phyloP scores from a whole-genome alignment of 2,888 invertebrate genomes.

The Athalia rosae region DNA sequence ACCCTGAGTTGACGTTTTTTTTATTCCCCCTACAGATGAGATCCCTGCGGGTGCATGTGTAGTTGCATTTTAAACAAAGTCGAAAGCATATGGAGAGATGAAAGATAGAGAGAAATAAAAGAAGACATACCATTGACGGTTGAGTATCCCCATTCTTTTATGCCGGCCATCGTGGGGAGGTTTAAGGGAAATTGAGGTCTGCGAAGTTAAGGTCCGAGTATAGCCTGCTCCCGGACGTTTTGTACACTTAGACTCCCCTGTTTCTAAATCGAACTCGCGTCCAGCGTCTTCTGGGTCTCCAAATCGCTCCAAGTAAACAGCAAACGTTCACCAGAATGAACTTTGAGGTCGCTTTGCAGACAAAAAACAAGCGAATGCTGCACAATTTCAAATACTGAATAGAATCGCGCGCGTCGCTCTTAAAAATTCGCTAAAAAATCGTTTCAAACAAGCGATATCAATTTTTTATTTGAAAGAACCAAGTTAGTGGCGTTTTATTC shows the following conservation, averaged over 20 bases:
- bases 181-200: constrained; percentile 67
- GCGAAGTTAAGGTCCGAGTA: constrained; percentile 71
- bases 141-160: constrained; percentile 79
- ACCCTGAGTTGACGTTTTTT: constrained; percentile 30
- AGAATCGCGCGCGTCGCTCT: constrained; percentile 42
- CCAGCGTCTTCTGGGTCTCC: constrained; percentile 42
- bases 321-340: constrained; percentile 2
- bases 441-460: not conserved
- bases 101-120: not conserved
- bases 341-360: not conserved
- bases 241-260: constrained; percentile 56
- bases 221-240: constrained; percentile 68
- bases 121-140: constrained; percentile 77
- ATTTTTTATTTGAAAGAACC: not conserved
- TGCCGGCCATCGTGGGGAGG: constrained; percentile 67
- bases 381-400: constrained; percentile 1
- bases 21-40: not conserved
- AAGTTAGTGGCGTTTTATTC: not conserved
- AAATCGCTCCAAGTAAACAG: constrained; percentile 32
- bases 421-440: not conserved
- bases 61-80: too few species aligned
- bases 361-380: not conserved
- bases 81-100: not conserved
- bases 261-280: constrained; percentile 51
- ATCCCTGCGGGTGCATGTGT: not conserved